Percentiles rank a stretch among this genome's conserved stretches.
Conservation (phyloP, 2,797 vertebrate species). For the Amblyopsis hoosieri region DNA sequence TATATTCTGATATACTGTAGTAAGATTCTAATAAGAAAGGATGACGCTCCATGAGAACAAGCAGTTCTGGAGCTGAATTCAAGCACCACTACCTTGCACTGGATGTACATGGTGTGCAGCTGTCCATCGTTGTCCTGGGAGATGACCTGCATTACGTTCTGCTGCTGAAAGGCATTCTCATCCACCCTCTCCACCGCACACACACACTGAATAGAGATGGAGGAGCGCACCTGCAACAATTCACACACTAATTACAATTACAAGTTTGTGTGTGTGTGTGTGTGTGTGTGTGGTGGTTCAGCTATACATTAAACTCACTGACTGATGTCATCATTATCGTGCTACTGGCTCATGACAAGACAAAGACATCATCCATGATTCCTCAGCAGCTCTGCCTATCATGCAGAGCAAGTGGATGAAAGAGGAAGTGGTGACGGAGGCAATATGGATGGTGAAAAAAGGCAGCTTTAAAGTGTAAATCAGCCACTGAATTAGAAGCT, state of each 20-base stretch:
- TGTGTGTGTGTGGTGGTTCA: too few relatives aligned
- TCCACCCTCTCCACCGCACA: constrained; percentile 90
- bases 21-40: too few relatives aligned
- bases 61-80: background rate
- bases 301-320: background rate
- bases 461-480: constrained; percentile 79
- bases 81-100: constrained; percentile 84
- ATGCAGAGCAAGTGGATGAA: constrained; percentile 9
- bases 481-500: constrained; percentile 60
- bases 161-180: constrained; percentile 90
- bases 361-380: constrained; percentile 15
- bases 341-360: constrained; percentile 9
- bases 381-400: constrained; percentile 10
- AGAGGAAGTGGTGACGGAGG: constrained; percentile 49
- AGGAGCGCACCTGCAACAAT: constrained; percentile 76
- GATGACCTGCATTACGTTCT: constrained; percentile 90
- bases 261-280: constrained; percentile 17
- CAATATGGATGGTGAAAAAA: constrained; percentile 35
- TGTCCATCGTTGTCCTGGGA: constrained; percentile 78
- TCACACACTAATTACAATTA: constrained; percentile 53
- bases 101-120: constrained; percentile 86
- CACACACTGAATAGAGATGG: constrained; percentile 80
- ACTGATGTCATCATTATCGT: constrained; percentile 15
- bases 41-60: too few relatives aligned
- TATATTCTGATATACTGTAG: too few relatives aligned